Evolutionary conservation across 2,113 vertebrate genomes (phyloP), one percentile per base, ranked within the genome.

Genomic region (Suncus etruscus): DNA sequence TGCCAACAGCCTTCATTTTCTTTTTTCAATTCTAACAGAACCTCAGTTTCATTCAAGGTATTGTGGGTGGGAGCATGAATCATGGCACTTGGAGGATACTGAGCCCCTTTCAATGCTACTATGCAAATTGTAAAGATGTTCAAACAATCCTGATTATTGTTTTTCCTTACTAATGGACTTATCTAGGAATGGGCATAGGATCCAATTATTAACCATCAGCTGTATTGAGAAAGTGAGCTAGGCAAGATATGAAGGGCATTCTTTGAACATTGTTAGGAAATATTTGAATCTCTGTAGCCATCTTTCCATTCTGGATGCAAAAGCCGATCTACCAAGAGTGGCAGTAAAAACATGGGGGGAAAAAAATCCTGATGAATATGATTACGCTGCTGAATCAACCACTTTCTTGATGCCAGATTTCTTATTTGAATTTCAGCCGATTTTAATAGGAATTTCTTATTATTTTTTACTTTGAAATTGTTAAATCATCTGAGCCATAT

Each of bases 11-110:
- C n/a, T 89, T 86, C 66, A 61, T 68, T 22, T 83, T 10, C 3
- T 86, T 90, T 81, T 58, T 86, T 92, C 20, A 45, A 5, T 72
- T 91, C 48, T 93, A 73, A 84, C 32, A 95, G 58, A 90, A 68
- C 25, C 65, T 95, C 61, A 75, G 24, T 78, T 89, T 86, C 86
- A 45, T 74, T 94, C 73, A 48, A 77, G 54, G 29, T 74, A 54
- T 45, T 81, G 48, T 91, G 69, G 51, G 81, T 86, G n/a, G 29
- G 50, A 24, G 5, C 70, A 80, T 69, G 48, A 84, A 25, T 74
- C 45, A 16, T 48, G 25, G 65, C 25, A 50, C 51, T 72, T 65
- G 47, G 48, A 68, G 45, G 51, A 92, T 29, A 77, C 0, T n/a
- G 24, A 87, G 4, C 12, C 27, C 51, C 76, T 22, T 4, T n/a